A percentile compares a stretch with the other conserved stretches of the same genome.
These are phyloP conservation scores for Drosophila helvetica DNA, from an alignment of 2,888 invertebrate genomes.

Conservation along the genomic window DNA sequence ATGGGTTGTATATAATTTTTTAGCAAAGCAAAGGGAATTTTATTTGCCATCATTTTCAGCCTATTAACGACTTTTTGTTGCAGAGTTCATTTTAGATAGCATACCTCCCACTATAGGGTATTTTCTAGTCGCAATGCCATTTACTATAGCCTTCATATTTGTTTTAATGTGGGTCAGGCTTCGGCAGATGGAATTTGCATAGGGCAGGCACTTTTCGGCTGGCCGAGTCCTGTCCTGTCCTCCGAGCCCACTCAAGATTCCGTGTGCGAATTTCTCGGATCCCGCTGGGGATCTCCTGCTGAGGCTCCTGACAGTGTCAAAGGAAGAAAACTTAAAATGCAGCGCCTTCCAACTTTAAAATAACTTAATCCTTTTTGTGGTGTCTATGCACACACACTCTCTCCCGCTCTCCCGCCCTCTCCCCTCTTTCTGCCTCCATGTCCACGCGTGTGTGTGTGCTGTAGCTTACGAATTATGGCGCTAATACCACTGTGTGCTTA, in stretches of 20 bases:
- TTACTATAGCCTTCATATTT: background rate
- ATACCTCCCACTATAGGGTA: too few species aligned
- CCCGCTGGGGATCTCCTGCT: background rate
- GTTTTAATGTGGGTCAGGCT: slow-evolving; percentile 57
- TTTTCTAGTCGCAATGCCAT: background rate
- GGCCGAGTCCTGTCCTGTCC: background rate
- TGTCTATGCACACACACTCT: background rate
- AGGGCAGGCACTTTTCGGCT: slow-evolving; percentile 36
- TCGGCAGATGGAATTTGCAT: slow-evolving; percentile 33
- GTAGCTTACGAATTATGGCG: slow-evolving; percentile 72
- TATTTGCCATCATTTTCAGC: too few species aligned
- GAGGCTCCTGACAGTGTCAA: slow-evolving; percentile 49
- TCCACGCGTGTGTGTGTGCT: slow-evolving; percentile 31
- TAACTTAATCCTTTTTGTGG: slow-evolving; percentile 69
- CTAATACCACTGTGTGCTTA: slow-evolving; percentile 74
- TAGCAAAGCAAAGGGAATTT: too few species aligned
- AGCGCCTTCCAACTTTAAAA: slow-evolving; percentile 69
- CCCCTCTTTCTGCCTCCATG: background rate
- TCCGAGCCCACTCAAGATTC: slow-evolving; percentile 17
- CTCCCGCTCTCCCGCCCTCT: too few species aligned
- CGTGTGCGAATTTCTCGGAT: slow-evolving; percentile 37
- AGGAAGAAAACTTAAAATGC: slow-evolving; percentile 58
- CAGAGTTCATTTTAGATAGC: too few species aligned
- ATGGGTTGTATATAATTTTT: too few species aligned
- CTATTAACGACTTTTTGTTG: too few species aligned